Evolutionary conservation across 1,140 invertebrate genomes (phyloP), one percentile per base, ranked within the genome.

Genomic region (Drosophila micromelanica): DNA sequence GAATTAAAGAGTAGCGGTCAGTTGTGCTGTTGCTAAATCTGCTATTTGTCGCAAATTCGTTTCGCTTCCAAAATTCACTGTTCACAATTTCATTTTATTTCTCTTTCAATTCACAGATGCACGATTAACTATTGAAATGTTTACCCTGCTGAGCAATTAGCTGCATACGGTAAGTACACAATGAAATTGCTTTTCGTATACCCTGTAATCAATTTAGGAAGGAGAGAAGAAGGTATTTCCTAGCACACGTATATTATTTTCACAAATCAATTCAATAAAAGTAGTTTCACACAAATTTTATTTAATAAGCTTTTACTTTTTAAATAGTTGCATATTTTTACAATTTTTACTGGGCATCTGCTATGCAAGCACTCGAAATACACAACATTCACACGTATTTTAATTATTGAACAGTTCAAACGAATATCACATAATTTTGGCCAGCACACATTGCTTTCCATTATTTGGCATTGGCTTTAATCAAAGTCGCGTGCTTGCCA

Each of bases 401-500:
- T 49, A 13, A 49, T 15, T 49, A 49, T 32, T 49, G 9, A 54
- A 5, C 9, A 17, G 30, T 3, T 37, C 48, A 6, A 51, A n/a
- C 13, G 12, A 37, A 37, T 54, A 54, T 30, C 35, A 40, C 0
- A 27, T 27, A 27, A 6, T 68, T 49, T 43, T 30, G 46, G 9
- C 27, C 13, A 12, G 5, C 17, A 27, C 38, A 61, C 48, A 52
- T 61, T 61, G 48, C 38, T 46, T 20, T 42, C 46, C 61, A 69
- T 61, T 45, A 61, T 54, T 51, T 52, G 51, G 38, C 38, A 40
- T 40, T 56, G 62, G 57, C 48, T 37, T 54, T 54, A 37, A 9
- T 54, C 65, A 62, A 54, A 54, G 17, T 69, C 37, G n/a, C 54
- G 46, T 69, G 48, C 54, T 62, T 69, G 64, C 46, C 56, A 68